Evolutionary conservation across 2,797 vertebrate species (phyloP).

Genomic region (Gobio occitaniae): DNA sequence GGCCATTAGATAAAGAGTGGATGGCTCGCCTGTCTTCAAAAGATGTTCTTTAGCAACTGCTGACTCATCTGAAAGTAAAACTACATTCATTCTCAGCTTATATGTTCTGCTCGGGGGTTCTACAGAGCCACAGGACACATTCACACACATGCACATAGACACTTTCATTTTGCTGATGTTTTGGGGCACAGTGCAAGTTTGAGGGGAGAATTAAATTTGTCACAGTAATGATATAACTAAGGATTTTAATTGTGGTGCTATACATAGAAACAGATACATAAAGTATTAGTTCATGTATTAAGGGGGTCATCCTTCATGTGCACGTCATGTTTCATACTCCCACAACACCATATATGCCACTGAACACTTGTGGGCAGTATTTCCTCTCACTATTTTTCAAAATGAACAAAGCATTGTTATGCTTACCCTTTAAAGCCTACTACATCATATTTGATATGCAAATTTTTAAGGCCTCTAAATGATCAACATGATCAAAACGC

Average conservation of each 20-base stretch:
- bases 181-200: not conserved
- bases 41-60: constrained; percentile 53
- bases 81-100: constrained; percentile 46
- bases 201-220: not conserved
- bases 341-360: not conserved
- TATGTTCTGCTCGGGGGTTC: constrained; percentile 35
- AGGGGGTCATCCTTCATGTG: not conserved
- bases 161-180: constrained; percentile 20
- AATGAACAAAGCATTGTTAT: constrained; percentile 1
- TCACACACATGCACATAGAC: not conserved
- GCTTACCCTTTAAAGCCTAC: not conserved
- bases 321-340: not conserved
- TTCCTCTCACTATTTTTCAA: constrained; percentile 11
- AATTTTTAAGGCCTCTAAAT: not conserved
- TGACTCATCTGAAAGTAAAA: constrained; percentile 54
- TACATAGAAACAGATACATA: constrained; percentile 5
- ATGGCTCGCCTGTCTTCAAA: constrained; percentile 49
- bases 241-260: not conserved
- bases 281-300: not conserved
- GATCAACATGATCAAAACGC: not conserved
- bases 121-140: constrained; percentile 26
- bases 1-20: constrained; percentile 59
- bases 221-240: not conserved
- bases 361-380: constrained; percentile 25
- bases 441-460: not conserved